Percentiles rank a stretch among this genome's conserved stretches.
These are phyloP conservation scores for Tanytarsus gracilentus DNA, from an alignment of 2,888 invertebrate genomes.

Conservation along the genomic window DNA sequence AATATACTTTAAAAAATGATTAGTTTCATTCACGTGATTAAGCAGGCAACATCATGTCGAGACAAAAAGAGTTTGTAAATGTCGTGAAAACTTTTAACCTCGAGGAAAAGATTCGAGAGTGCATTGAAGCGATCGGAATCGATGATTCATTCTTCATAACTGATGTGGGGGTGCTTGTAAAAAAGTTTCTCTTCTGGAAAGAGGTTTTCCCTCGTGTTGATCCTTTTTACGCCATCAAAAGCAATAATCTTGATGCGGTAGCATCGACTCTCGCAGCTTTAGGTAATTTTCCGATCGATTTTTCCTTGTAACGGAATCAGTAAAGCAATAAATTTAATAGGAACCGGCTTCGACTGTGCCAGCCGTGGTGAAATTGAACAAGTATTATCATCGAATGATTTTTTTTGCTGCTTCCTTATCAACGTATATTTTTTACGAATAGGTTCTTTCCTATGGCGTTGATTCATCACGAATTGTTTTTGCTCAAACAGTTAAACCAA, in stretches of 20 bases:
- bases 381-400: background rate
- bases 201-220: slow-evolving; percentile 16
- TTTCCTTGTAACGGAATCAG: background rate
- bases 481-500: slow-evolving; percentile 47
- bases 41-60: too few species aligned
- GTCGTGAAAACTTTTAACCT: too few species aligned
- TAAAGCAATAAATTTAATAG: background rate
- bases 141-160: slow-evolving; percentile 23
- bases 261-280: background rate
- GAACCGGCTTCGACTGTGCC: slow-evolving; percentile 18
- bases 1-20: too few species aligned
- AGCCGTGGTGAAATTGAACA: slow-evolving; percentile 13
- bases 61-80: too few species aligned
- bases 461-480: slow-evolving; percentile 43
- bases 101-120: background rate
- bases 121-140: background rate
- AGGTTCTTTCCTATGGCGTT: slow-evolving; percentile 42
- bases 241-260: background rate
- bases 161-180: slow-evolving; percentile 3
- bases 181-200: slow-evolving; percentile 16
- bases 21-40: too few species aligned
- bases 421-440: background rate
- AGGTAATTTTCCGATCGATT: background rate
- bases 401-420: background rate
- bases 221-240: slow-evolving; percentile 13